These are phyloP conservation scores for Ichneumoninae sp. DNA, from an alignment of 2,888 invertebrate genomes.

Conservation along the genomic window DNA sequence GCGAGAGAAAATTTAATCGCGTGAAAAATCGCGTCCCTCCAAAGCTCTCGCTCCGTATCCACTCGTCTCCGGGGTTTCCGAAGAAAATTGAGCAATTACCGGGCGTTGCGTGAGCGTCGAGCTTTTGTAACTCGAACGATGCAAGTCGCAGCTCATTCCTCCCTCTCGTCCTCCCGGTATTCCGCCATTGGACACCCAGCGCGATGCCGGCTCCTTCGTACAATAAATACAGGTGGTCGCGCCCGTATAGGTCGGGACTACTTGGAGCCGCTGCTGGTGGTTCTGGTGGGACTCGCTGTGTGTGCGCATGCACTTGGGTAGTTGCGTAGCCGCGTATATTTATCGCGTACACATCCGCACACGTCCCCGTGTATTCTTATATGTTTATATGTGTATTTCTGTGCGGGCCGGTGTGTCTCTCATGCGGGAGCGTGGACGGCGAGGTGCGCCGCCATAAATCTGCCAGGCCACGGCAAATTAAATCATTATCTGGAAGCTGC, in stretches of 20 bases:
- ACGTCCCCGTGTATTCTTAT: background rate
- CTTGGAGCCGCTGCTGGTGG: conserved; percentile 28
- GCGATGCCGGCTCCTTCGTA: conserved; percentile 43
- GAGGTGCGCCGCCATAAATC: conserved; percentile 79
- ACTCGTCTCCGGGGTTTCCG: conserved; percentile 54
- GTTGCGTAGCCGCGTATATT: conserved; percentile 30
- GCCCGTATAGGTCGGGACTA: conserved; percentile 33
- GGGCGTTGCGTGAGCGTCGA: conserved; percentile 73
- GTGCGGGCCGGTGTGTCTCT: conserved; percentile 41
- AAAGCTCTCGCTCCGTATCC: conserved; percentile 38
- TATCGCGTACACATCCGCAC: conserved; percentile 40
- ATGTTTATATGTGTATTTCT: conserved; percentile 30
- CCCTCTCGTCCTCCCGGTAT: conserved; percentile 27
- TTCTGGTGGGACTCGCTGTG: conserved; percentile 43
- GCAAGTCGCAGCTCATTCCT: conserved; percentile 43
- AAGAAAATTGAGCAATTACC: conserved; percentile 79
- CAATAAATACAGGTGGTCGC: conserved; percentile 51
- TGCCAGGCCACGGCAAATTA: conserved; percentile 79
- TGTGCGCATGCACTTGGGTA: conserved; percentile 42
- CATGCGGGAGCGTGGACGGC: conserved; percentile 67
- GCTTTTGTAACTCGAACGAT: conserved; percentile 67
- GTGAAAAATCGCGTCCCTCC: conserved; percentile 31
- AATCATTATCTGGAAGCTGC: conserved; percentile 81
- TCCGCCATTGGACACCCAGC: conserved; percentile 64
- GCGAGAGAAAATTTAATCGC: background rate